These are phyloP conservation scores for Drosophila borealis DNA, from an alignment of 2,888 invertebrate species.

Conservation along the genomic window DNA sequence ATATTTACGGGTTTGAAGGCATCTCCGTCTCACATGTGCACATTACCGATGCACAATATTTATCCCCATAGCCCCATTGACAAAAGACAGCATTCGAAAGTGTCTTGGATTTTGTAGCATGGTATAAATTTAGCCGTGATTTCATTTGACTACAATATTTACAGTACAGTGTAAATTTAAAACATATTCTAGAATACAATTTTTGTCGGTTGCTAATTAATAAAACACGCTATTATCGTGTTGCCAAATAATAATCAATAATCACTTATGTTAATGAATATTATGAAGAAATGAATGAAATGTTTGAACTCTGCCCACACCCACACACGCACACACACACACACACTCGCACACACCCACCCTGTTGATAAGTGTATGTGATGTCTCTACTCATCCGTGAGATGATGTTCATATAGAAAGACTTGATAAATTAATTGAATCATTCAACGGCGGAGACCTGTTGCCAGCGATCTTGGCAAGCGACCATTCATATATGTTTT, in stretches of 20 bases:
- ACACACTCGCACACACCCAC: background rate
- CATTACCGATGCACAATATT: slow-evolving; percentile 33
- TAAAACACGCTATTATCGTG: slow-evolving; percentile 38
- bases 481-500: slow-evolving; percentile 47
- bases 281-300: slow-evolving; percentile 44
- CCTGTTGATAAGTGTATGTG: slow-evolving; percentile 4
- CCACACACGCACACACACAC: background rate
- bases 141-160: slow-evolving; percentile 45
- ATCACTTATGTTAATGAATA: slow-evolving; percentile 39
- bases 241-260: slow-evolving; percentile 51
- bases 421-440: slow-evolving; percentile 81
- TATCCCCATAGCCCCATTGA: slow-evolving; percentile 44
- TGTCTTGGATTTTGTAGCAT: slow-evolving; percentile 40
- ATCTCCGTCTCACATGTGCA: slow-evolving; percentile 47
- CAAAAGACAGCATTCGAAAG: slow-evolving; percentile 64
- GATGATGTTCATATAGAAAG: slow-evolving; percentile 66
- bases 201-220: slow-evolving; percentile 36
- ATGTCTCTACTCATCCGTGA: slow-evolving; percentile 65
- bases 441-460: slow-evolving; percentile 78
- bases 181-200: slow-evolving; percentile 8
- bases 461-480: slow-evolving; percentile 72
- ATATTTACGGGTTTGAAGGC: slow-evolving; percentile 53
- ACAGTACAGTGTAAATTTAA: slow-evolving; percentile 27
- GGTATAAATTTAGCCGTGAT: slow-evolving; percentile 69
- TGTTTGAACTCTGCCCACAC: slow-evolving; percentile 45